phyloP scores from a whole-genome alignment of 2,888 invertebrate species.

The Calephelis perditalis region DNA sequence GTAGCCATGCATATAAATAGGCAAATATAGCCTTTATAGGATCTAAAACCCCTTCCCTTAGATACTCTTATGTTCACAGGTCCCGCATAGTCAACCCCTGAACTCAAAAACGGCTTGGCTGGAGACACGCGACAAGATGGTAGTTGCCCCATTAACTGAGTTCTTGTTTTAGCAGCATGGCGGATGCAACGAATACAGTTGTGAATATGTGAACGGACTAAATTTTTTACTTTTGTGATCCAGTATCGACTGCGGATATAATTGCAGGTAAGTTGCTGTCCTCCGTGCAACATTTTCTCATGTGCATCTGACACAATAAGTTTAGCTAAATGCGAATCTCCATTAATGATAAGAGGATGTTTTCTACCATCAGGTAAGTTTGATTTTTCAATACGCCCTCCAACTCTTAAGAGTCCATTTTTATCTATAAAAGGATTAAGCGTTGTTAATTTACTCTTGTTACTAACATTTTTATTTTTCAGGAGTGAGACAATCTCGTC shows the following conservation, averaged over 20 bases:
- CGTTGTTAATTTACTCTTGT: slow-evolving; percentile 10
- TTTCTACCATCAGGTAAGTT: slow-evolving; percentile 6
- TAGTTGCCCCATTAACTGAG: slow-evolving; percentile 15
- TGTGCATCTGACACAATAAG: slow-evolving; percentile 22
- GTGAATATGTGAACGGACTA: neutral
- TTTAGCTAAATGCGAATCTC: slow-evolving; percentile 14
- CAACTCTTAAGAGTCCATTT: slow-evolving; percentile 17
- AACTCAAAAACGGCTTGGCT: neutral
- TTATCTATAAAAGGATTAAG: slow-evolving; percentile 17
- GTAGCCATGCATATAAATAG: neutral
- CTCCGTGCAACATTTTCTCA: neutral
- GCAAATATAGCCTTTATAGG: neutral
- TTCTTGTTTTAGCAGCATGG: slow-evolving; percentile 3
- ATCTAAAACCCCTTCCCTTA: neutral
- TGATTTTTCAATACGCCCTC: slow-evolving; percentile 19
- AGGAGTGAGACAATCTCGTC: slow-evolving; percentile 6
- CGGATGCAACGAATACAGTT: neutral
- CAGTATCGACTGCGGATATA: neutral
- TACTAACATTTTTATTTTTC: neutral
- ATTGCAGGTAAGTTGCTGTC: neutral
- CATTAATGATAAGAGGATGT: slow-evolving; percentile 19
- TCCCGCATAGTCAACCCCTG: neutral
- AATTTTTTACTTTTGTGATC: neutral
- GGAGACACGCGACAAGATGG: neutral
- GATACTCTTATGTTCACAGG: neutral